Base-by-base conservation (phyloP, 2,797 vertebrate genomes). In the Amblyopsis hoosieri region DNA sequence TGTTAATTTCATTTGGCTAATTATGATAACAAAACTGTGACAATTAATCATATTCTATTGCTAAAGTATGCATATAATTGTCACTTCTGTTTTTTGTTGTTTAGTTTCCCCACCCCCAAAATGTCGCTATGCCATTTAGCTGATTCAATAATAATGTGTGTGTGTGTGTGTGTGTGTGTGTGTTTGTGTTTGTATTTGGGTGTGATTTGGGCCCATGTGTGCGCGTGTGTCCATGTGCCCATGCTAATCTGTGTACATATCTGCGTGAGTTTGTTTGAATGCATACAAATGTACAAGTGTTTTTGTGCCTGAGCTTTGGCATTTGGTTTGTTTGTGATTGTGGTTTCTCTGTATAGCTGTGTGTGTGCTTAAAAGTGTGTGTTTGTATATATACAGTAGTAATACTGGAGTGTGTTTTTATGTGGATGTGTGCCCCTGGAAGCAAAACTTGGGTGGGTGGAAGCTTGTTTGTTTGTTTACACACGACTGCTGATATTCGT, bases 21-120 rank as follows among this genome's bases (percentile, higher is more conserved):
- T 88, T 83, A 87, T 78, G 70, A 75, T 78, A 87, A 83, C 74
- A 67, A 77, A 85, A 86, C 80, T 78, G 76, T 67, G 74, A 87
- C 74, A 80, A 90, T 92, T 81, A 89, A 91, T 91, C 85, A 81
- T 63, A 54, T 76, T 79, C 71, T 78, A 70, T 65, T 80, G 85
- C 89, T 90, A 86, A 89, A 79, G 81, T 85, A 73, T 84, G 84
- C 85, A 79, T 63, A 78, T 83, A 77, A 83, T 79, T 79, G 78
- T 76, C 73, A 79, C 66, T 57, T 66, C 54, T 70, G 82, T 80
- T 68, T 73, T 66, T 49, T 46, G n/a, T 64, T 74, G 54, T 75
- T 72, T 59, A 66, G 64, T 29, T 29, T 29, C 23, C 23, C 23
- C 23, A 29, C 23, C 23, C 23, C 23, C 3, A 3, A 29, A 29